A percentile compares a stretch with the other conserved stretches of the same genome.
phyloP scores from a whole-genome alignment of 2,113 vertebrate genomes.

The Elanoides forficatus region DNA sequence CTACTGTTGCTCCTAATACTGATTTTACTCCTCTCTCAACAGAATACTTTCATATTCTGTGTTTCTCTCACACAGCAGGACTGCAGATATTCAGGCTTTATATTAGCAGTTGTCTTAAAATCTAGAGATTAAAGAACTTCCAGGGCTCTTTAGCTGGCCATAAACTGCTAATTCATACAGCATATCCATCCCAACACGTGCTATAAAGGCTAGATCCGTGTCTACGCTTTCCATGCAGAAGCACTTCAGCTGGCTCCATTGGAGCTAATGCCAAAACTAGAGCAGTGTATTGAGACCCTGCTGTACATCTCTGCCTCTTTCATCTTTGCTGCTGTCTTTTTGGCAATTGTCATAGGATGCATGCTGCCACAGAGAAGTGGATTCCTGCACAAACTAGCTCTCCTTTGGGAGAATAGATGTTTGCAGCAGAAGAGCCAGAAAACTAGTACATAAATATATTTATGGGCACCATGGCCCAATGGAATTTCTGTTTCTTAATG shows the following conservation, averaged over 20 bases:
- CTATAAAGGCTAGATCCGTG: not conserved
- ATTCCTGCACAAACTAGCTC: not conserved
- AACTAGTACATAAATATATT: not conserved
- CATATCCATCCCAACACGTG: rapidly evolving
- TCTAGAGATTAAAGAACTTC: not conserved
- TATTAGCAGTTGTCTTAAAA: not conserved
- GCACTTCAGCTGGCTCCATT: not conserved
- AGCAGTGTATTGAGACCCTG: not conserved
- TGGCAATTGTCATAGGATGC: not conserved
- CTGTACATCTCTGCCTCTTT: not conserved
- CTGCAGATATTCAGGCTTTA: not conserved
- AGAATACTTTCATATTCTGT: not conserved
- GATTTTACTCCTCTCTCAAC: not conserved
- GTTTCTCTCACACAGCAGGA: not conserved
- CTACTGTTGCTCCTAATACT: not conserved
- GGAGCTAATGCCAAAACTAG: not conserved
- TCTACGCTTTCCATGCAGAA: not conserved
- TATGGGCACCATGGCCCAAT: not conserved
- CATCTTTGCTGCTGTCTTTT: not conserved
- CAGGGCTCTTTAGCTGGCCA: not conserved
- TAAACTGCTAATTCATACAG: not conserved
- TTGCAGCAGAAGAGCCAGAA: not conserved
- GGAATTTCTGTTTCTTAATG: not conserved
- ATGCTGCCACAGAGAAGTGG: not conserved
- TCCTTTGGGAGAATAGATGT: not conserved